Percentiles rank a stretch among this genome's conserved stretches.
Evolutionary conservation across 2,888 invertebrate species (phyloP).

Genomic region (Branchellion lobata): DNA sequence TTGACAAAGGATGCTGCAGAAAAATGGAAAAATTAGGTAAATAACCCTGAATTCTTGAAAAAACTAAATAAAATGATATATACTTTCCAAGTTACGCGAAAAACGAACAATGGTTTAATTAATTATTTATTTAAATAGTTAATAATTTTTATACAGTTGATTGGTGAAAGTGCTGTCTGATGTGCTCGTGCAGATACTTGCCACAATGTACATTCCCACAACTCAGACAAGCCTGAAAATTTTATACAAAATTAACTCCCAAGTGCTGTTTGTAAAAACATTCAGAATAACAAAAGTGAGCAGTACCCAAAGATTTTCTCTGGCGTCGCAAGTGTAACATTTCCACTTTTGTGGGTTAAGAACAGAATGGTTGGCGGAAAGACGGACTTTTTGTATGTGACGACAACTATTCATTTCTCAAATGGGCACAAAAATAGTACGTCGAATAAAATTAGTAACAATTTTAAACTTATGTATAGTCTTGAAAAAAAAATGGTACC

Average conservation of each 20-base stretch:
- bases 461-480: not conserved
- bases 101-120: not conserved
- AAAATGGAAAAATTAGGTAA: constrained; percentile 33
- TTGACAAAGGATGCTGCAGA: constrained; percentile 59
- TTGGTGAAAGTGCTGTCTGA: constrained; percentile 57
- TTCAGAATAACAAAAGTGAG: not conserved
- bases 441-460: not conserved
- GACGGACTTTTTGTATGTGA: constrained; percentile 56
- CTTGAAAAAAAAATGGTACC: not conserved
- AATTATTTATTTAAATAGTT: not conserved
- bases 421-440: not conserved
- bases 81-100: not conserved
- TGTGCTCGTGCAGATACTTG: constrained; percentile 60
- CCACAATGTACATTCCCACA: constrained; percentile 61
- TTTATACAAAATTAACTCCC: not conserved
- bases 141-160: constrained; percentile 55
- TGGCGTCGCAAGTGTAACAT: constrained; percentile 58
- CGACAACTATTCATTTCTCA: constrained; percentile 55
- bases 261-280: not conserved
- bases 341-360: constrained; percentile 61
- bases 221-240: constrained; percentile 58
- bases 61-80: constrained; percentile 17
- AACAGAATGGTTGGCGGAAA: constrained; percentile 57
- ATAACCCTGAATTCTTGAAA: not conserved
- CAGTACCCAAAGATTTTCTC: constrained; percentile 61